Evolutionary conservation across 2,888 invertebrate genomes (phyloP), one percentile per base, ranked within the genome.

Genomic region (Leptopilina myrica): DNA sequence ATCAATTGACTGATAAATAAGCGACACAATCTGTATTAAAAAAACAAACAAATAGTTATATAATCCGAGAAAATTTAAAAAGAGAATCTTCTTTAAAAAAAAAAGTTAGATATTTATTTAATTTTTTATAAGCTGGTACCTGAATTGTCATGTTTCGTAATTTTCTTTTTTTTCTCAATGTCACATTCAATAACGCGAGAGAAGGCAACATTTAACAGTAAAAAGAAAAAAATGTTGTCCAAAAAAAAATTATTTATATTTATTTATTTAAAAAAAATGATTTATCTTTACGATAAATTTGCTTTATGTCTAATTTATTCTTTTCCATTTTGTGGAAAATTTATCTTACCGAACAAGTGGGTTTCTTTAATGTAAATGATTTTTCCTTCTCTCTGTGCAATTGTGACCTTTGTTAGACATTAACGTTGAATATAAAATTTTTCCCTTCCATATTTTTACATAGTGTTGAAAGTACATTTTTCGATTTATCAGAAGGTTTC

Each of bases 71-170:
- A 73, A 73, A 7, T 56, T 73, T 43, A 43, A 33, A 26, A 53
- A 26, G 8, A 26, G 26, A 33, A 73, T 53, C 49, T 53, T 67
- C 26, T 53, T 26, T 33, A 14, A 14, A 12, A 20, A 33, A 33
- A 8, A 73, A 56, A 73, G 53, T 56, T 73, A 56, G 53, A 40
- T 73, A 73, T 26, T 73, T 56, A 56, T 14, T 33, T n/a, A n/a
- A 73, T 73, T 73, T 73, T 56, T 26, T 9, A 56, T 8, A 73
- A 73, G n/a, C 33, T 73, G 73, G 73, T 73, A 73, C 73, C 56
- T 73, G 73, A 69, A 73, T 73, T 33, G 56, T 73, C 73, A 73
- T 14, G 11, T 53, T 56, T 73, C 33, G 56, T 73, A 43, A 33
- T 33, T 33, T 43, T 43, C 5, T 33, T 43, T 43, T 43, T 8